These are phyloP conservation scores for Dasypogon diadema DNA, from an alignment of 2,888 invertebrate species.

Conservation along the genomic window DNA sequence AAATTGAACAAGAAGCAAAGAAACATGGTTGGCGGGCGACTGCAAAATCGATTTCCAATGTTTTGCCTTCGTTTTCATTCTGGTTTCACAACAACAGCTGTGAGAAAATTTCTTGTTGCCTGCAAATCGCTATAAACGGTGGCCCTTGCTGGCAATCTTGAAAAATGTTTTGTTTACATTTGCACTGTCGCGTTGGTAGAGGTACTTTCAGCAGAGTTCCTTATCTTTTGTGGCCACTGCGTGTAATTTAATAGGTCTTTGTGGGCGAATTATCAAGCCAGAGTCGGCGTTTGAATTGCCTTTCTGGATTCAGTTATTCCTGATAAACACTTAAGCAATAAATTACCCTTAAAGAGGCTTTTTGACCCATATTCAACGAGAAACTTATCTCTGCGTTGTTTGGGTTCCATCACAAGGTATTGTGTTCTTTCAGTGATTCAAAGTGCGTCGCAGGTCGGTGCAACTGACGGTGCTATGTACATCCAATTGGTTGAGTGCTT, in stretches of 20 bases:
- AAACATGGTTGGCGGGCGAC: conserved; percentile 49
- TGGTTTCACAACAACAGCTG: conserved; percentile 40
- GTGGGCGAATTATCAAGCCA: background rate
- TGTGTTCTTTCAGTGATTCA: background rate
- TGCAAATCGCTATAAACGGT: background rate
- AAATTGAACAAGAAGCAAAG: conserved; percentile 7
- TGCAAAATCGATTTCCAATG: conserved; percentile 51
- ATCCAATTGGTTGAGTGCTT: too few species aligned
- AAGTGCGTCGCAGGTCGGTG: background rate
- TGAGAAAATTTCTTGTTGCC: background rate
- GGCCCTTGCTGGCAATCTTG: background rate
- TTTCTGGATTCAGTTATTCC: background rate
- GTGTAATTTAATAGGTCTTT: background rate
- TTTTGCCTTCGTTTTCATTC: conserved; percentile 11
- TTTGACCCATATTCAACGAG: background rate
- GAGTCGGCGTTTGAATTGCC: background rate
- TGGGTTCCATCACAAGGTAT: background rate
- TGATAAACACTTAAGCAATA: background rate
- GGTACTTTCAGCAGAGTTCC: background rate
- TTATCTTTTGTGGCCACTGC: background rate
- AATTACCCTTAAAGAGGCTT: background rate
- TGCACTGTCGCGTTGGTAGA: background rate
- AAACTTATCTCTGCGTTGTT: background rate
- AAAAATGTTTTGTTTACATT: background rate
- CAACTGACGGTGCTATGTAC: too few species aligned